A percentile compares a stretch with the other conserved stretches of the same genome.
These are phyloP conservation scores for Stictonetta naevosa DNA, from an alignment of 2,113 vertebrate species.

Conservation along the genomic window DNA sequence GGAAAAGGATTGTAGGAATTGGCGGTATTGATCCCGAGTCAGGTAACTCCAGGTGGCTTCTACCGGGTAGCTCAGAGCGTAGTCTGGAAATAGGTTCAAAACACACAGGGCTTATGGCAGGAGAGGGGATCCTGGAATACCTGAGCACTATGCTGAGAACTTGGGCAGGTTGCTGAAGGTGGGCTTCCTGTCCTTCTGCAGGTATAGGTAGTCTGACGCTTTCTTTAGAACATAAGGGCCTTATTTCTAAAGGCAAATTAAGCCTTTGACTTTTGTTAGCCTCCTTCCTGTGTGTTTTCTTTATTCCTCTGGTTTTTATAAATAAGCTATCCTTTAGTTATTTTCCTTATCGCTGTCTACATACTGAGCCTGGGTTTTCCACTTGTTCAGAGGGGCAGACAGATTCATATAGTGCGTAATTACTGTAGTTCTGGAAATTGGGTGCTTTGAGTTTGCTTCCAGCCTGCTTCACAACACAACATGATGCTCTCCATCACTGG, in stretches of 20 bases:
- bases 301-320: background rate
- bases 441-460: background rate
- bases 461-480: background rate
- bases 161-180: background rate
- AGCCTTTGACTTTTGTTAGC: background rate
- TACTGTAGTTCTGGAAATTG: slow-evolving; percentile 31
- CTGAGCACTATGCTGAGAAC: background rate
- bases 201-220: background rate
- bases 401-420: slow-evolving; percentile 11
- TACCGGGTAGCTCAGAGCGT: background rate
- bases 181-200: background rate
- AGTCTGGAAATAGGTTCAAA: background rate
- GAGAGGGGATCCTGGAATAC: background rate
- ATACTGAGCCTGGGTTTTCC: slow-evolving; percentile 34
- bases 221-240: background rate
- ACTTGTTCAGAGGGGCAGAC: background rate
- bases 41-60: background rate
- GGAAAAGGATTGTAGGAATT: background rate
- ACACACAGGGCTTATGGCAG: background rate
- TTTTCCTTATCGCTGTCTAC: slow-evolving; percentile 1
- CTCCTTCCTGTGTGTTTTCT: background rate
- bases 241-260: background rate
- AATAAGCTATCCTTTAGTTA: background rate
- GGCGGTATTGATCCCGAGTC: background rate
- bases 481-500: background rate